A percentile compares a stretch with the other conserved stretches of the same genome.
phyloP scores from a whole-genome alignment of 2,113 vertebrate genomes.

The Bubo scandiacus region DNA sequence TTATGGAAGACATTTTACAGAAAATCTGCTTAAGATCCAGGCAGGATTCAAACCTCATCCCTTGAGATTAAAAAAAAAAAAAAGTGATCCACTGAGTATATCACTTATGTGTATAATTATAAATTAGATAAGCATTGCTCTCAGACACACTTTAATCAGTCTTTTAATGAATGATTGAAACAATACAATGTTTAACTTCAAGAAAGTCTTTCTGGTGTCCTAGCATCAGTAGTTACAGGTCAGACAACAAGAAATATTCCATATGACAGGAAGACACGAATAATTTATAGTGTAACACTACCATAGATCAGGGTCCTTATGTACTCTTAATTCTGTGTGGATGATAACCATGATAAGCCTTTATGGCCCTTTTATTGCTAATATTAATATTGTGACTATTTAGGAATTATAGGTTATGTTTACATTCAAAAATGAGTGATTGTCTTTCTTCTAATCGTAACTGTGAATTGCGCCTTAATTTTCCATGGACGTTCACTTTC shows the following conservation, averaged over 20 bases:
- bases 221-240: neutral
- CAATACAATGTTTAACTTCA: neutral
- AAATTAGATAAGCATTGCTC: neutral
- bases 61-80: neutral
- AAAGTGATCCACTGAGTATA: neutral
- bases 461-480: neutral
- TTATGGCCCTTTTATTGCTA: neutral
- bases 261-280: neutral
- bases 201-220: neutral
- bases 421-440: neutral
- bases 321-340: neutral
- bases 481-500: neutral
- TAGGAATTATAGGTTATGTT: neutral
- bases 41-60: neutral
- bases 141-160: neutral
- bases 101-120: neutral
- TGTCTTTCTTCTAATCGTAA: neutral
- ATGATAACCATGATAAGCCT: neutral
- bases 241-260: neutral
- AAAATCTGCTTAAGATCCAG: neutral
- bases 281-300: neutral
- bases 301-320: neutral
- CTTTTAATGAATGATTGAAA: constrained; percentile 3
- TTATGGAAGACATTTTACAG: neutral
- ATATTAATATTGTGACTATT: neutral